Conservation (phyloP, 2,113 vertebrate species). For the Gadus macrocephalus region DNA sequence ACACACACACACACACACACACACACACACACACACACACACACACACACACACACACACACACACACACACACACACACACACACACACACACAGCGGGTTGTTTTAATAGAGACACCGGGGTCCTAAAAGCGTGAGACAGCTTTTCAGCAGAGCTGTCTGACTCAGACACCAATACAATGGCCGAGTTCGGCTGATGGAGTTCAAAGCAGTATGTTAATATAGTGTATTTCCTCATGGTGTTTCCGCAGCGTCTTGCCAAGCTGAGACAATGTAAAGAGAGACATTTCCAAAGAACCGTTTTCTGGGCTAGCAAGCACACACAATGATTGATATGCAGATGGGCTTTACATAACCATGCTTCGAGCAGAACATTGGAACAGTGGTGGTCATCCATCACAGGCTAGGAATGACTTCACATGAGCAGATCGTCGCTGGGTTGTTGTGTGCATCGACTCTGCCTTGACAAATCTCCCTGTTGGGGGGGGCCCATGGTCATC, state of each 20-base stretch:
- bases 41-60: too few species aligned
- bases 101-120: too few species aligned
- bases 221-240: conserved; percentile 38
- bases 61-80: too few species aligned
- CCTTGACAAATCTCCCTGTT: conserved; percentile 23
- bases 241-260: conserved; percentile 44
- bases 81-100: too few species aligned
- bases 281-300: conserved; percentile 35
- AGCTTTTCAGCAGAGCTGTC: conserved; percentile 8
- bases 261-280: conserved; percentile 45
- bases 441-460: conserved; percentile 22
- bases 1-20: too few species aligned
- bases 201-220: conserved; percentile 25
- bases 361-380: conserved; percentile 41
- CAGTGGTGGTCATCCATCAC: conserved; percentile 51
- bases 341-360: conserved; percentile 25
- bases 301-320: conserved; percentile 52
- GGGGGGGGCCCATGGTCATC: neutral
- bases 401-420: conserved; percentile 48
- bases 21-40: too few species aligned
- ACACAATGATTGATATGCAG: conserved; percentile 57
- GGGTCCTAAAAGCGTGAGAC: neutral
- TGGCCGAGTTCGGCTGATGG: conserved; percentile 30
- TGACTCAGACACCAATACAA: conserved; percentile 30
- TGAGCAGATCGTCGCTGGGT: conserved; percentile 28